These are phyloP conservation scores for Onychomys torridus DNA, from an alignment of 2,797 vertebrate species.

Conservation along the genomic window DNA sequence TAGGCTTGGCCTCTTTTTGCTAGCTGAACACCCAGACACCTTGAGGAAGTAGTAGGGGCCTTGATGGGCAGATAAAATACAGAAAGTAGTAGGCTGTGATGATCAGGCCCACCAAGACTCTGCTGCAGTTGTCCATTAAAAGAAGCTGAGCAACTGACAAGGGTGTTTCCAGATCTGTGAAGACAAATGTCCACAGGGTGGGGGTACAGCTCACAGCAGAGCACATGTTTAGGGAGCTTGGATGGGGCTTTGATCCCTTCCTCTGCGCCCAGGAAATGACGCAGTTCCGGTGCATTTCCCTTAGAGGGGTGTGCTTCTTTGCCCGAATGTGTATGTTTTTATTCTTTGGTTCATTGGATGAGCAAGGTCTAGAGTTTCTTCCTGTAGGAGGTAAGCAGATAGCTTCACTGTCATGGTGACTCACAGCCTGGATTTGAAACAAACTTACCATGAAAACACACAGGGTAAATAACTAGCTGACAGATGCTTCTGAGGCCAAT, in stretches of 20 bases:
- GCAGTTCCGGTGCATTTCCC: not conserved
- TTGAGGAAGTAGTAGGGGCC: no score
- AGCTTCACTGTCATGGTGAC: not conserved
- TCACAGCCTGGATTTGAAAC: constrained; percentile 45
- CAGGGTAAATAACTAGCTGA: constrained; percentile 2
- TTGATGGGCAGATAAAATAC: not conserved
- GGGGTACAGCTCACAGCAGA: not conserved
- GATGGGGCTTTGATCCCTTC: not conserved
- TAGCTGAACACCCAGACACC: not conserved
- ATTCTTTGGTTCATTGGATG: constrained; percentile 51
- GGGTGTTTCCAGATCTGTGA: not conserved
- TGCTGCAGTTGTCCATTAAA: not conserved
- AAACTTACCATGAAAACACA: constrained; percentile 41
- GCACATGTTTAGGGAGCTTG: accelerated
- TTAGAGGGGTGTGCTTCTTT: not conserved
- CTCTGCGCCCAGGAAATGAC: not conserved
- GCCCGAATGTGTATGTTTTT: not conserved
- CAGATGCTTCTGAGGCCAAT: constrained; percentile 30
- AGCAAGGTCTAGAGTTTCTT: constrained; percentile 47
- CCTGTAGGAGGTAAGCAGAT: constrained; percentile 3
- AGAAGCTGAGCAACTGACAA: not conserved
- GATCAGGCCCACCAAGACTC: not conserved
- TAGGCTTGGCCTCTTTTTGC: not conserved
- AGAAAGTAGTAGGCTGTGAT: no score
- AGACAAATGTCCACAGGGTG: not conserved